Evolutionary conservation across 2,797 vertebrate species (phyloP), one percentile per base, ranked within the genome.

Genomic region (Sebastes nivosus): DNA sequence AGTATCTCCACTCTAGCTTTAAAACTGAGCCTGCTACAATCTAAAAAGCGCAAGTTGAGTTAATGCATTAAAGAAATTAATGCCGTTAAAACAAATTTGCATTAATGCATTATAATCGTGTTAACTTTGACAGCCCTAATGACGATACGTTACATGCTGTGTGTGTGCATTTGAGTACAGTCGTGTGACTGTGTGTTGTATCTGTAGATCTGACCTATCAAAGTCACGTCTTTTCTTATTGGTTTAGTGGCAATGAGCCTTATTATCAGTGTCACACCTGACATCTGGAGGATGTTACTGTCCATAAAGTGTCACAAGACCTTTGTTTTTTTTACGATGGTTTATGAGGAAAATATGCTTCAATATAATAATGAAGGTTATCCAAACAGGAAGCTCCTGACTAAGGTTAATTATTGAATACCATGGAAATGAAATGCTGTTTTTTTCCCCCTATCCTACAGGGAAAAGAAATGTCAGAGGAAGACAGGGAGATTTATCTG

Each of bases 231-330:
- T 36, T 16, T 32, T 42, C 34, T 61, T 14, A 29, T 20, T 52
- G 34, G 24, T 57, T 77, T 63, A 55, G 11, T 55, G 13, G 30
- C 20, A 57, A 75, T 63, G 13, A 38, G 4, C 3, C 16, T 60
- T 29, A 38, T 63, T 30, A 29, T 67, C 27, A 34, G 6, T 24
- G 32, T 10, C 32, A 29, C 27, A 50, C 36, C 65, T 46, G 46
- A n/a, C 34, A 78, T 0, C n/a, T 24, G 55, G n/a, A 22, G 11
- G 27, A 64, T 46, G 52, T 77, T 22, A 3, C 12, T 24, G 7
- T 67, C 20, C 34, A 68, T 68, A 72, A 82, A 68, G 8, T 22
- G 68, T 85, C 69, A 86, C 34, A 75, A 72, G 83, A 67, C 8
- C 34, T 57, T 20, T 72, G 27, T 42, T 74, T 71, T 42, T 82